Evolutionary conservation across 2,888 invertebrate species (phyloP).

Genomic region (Lumbricus terrestris): DNA sequence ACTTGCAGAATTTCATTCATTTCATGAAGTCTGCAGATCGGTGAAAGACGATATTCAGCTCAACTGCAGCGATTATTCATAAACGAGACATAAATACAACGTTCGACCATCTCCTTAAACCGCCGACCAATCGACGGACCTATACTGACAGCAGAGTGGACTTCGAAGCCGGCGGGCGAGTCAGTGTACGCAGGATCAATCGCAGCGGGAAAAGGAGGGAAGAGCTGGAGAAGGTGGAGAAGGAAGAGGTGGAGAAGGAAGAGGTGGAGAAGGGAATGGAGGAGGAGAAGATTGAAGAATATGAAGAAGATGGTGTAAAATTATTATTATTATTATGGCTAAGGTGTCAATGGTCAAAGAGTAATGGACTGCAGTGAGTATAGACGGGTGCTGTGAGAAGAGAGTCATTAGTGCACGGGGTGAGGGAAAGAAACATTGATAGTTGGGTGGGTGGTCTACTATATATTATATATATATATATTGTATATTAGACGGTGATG

Average conservation of each 20-base stretch:
- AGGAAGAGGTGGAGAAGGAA: too few species aligned
- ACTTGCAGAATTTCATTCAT: background rate
- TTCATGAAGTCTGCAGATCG: background rate
- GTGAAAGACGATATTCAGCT: background rate
- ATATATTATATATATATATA: too few species aligned
- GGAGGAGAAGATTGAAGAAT: background rate
- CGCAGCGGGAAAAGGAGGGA: background rate
- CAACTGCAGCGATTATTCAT: background rate
- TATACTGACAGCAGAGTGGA: background rate
- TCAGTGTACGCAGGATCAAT: background rate
- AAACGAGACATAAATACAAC: background rate
- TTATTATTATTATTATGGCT: background rate
- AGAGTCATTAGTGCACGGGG: background rate
- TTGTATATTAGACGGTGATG: background rate
- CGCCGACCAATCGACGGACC: background rate
- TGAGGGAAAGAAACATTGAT: background rate
- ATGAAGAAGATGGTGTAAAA: background rate
- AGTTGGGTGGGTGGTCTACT: background rate
- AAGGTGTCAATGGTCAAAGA: background rate
- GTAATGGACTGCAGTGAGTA: background rate
- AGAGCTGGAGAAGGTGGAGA: too few species aligned
- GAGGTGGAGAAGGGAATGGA: background rate
- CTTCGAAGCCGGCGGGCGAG: background rate
- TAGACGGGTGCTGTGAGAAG: background rate
- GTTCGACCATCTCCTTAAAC: background rate